phyloP scores from a whole-genome alignment of 2,113 vertebrate genomes.

The Dasyurus viverrinus region DNA sequence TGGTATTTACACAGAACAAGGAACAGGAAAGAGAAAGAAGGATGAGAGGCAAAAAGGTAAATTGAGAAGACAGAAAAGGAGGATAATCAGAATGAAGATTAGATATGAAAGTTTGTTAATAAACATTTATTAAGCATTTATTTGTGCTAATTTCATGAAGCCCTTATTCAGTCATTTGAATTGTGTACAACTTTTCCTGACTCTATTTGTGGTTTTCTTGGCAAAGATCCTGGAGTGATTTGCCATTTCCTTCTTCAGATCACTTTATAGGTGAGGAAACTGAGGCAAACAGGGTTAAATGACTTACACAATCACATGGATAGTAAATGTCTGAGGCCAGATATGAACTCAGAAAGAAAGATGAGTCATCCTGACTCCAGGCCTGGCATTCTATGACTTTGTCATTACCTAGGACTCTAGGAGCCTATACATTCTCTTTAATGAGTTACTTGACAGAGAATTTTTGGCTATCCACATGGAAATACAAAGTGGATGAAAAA shows the following conservation, averaged over 20 bases:
- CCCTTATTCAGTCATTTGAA: not conserved
- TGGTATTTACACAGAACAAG: not conserved
- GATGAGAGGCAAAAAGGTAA: not conserved
- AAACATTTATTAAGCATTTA: not conserved
- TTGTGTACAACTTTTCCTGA: not conserved
- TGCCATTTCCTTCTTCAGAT: not conserved
- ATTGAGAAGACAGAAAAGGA: not conserved
- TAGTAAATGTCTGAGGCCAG: not conserved
- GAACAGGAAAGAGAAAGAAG: not conserved
- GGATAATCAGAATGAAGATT: not conserved
- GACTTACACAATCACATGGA: not conserved
- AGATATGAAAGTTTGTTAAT: not conserved
- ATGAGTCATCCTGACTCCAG: not conserved
- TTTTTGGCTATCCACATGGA: not conserved
- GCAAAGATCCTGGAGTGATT: not conserved
- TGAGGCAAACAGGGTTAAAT: not conserved
- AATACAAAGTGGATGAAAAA: not conserved
- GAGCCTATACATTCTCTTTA: not conserved
- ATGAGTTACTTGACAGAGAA: not conserved
- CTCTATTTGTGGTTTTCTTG: not conserved
- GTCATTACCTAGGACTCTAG: not conserved
- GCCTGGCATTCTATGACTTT: not conserved
- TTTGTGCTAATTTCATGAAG: not conserved
- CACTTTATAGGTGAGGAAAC: not conserved
- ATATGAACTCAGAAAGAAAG: not conserved